A percentile compares a stretch with the other conserved stretches of the same genome.
Conservation (phyloP, 2,888 invertebrate species). For the Escarpia spicata region DNA sequence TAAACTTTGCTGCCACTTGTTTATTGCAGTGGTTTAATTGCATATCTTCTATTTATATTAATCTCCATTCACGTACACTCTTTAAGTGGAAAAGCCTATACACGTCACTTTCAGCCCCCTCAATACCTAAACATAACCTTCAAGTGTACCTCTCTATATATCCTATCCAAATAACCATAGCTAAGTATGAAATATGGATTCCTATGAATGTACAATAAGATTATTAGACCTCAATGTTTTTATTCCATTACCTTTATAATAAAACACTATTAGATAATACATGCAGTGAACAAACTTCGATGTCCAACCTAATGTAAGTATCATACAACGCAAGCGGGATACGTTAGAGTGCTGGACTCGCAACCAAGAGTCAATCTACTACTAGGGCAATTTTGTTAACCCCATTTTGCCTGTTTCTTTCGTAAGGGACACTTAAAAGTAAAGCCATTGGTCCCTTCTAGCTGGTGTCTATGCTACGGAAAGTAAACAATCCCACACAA, state of each 20-base stretch:
- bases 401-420: too few relatives aligned
- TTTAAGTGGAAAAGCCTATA: neutral
- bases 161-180: neutral
- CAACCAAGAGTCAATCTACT: too few relatives aligned
- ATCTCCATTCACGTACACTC: neutral
- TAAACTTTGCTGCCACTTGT: neutral
- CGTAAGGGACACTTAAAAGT: too few relatives aligned
- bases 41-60: neutral
- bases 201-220: neutral
- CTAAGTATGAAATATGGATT: neutral
- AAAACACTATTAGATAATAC: neutral
- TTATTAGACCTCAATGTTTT: neutral
- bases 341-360: neutral
- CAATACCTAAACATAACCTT: conserved; percentile 1
- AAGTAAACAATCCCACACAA: too few relatives aligned
- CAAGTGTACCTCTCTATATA: neutral
- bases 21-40: neutral
- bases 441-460: too few relatives aligned
- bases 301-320: neutral
- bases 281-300: neutral
- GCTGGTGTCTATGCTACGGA: too few relatives aligned
- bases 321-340: neutral
- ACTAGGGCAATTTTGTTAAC: too few relatives aligned
- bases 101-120: neutral
- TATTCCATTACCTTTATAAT: neutral